phyloP scores from a whole-genome alignment of 2,888 invertebrate genomes.

The Polymixis lichenea region DNA sequence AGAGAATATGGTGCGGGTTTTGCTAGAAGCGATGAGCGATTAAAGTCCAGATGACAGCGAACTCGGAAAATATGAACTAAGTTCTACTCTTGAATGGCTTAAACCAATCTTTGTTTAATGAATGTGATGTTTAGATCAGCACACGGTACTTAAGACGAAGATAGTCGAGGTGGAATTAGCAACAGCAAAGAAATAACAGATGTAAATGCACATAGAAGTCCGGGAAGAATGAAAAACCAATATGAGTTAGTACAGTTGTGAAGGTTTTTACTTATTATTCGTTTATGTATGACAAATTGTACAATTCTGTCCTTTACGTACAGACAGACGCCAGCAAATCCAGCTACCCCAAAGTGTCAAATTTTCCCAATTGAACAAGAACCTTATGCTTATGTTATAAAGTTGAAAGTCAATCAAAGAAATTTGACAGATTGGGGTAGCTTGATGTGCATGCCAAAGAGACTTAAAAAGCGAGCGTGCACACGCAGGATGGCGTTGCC shows the following conservation, averaged over 20 bases:
- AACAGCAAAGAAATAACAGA: not conserved
- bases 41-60: not conserved
- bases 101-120: not conserved
- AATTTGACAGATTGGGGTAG: no score
- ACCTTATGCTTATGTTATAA: no score
- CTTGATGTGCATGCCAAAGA: not conserved
- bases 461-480: conserved; percentile 4
- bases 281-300: not conserved
- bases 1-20: conserved; percentile 68
- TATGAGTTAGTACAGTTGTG: not conserved
- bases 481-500: no score
- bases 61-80: not conserved
- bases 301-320: not conserved
- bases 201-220: no score
- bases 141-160: not conserved
- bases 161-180: not conserved
- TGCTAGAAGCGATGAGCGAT: conserved; percentile 66
- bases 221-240: not conserved
- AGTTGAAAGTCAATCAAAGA: no score
- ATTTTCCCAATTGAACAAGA: no score
- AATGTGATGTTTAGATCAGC: not conserved
- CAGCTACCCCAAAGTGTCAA: no score
- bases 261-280: conserved; percentile 1
- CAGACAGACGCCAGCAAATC: no score
- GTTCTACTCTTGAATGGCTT: not conserved